Base-by-base conservation (phyloP, 2,888 invertebrate species). In the Caenorhabditis sp. region DNA sequence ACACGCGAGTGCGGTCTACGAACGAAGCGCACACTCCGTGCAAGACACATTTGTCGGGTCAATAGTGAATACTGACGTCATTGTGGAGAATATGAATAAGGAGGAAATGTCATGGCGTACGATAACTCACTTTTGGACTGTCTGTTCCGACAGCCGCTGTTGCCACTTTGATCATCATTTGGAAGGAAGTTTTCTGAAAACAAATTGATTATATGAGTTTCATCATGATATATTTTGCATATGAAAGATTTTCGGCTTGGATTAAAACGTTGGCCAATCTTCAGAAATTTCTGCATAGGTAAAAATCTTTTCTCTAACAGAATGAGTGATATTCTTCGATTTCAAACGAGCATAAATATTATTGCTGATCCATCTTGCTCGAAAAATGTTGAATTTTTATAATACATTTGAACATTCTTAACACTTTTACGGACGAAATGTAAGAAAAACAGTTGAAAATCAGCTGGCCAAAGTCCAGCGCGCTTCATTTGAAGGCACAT, bases 131-230 rank as follows among this genome's bases (percentile, higher is more conserved):
- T 64, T 75, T 75, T 44, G 75, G 75, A 14, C 75, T 75, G 44
- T 75, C 66, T 19, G 47, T 54, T 16, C 54, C 68, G n/a, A 54
- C 35, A 35, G 24, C 38, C 24, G 16, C 16, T 7, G 56, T 1
- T 35, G 35, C 66, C 19, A 75, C 56, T 49, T 75, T 75, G 47
- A 75, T 75, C 75, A 75, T 75, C 75, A 75, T 75, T 22, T 3
- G 56, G 26, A 47, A 5, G 12, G 19, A 24, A 22, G 19, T 16
- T 49, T 26, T 16, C 61, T 73, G 73, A 12, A 63, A 73, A 41
- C 24, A 26, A 66, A 31, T 47, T n/a, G 7, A 31, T 31, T 31
- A 31, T 31, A n/a, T n/a, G n/a, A n/a, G n/a, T n/a, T n/a, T n/a
- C n/a, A n/a, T n/a, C n/a, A n/a, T n/a, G n/a, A n/a, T n/a, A n/a